These are phyloP conservation scores for Monopis laevigella DNA, from an alignment of 2,888 invertebrate species.

Conservation along the genomic window DNA sequence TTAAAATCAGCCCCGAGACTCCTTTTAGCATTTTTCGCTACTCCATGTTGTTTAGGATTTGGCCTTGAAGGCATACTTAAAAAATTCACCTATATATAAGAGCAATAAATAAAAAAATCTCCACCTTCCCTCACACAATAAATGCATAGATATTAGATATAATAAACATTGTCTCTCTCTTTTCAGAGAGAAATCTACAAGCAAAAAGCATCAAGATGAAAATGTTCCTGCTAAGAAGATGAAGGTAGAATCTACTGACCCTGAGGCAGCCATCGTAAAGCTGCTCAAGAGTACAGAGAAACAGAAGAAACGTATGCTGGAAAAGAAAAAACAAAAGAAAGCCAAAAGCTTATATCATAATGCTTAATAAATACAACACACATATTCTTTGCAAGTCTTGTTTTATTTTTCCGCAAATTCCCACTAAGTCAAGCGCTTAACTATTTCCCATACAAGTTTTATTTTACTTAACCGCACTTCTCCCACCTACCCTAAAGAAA, in stretches of 20 bases:
- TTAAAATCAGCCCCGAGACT: too few relatives aligned
- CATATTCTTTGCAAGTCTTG: slow-evolving; percentile 2
- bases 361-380: slow-evolving; percentile 36
- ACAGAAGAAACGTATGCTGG: slow-evolving; percentile 43
- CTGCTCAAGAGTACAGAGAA: slow-evolving; percentile 54
- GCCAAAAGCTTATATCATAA: slow-evolving; percentile 56
- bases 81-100: background rate
- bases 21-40: too few relatives aligned
- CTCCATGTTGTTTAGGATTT: too few relatives aligned
- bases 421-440: too few relatives aligned
- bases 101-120: background rate
- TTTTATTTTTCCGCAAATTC: too few relatives aligned
- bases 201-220: too few relatives aligned
- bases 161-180: background rate
- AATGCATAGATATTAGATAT: background rate
- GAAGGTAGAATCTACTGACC: slow-evolving; percentile 17
- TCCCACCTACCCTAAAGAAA: too few relatives aligned
- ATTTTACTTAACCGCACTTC: too few relatives aligned
- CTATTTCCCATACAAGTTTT: too few relatives aligned
- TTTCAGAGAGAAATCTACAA: background rate
- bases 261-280: slow-evolving; percentile 43
- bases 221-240: too few relatives aligned
- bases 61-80: too few relatives aligned
- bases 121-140: too few relatives aligned
- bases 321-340: slow-evolving; percentile 46